phyloP scores from a whole-genome alignment of 2,797 vertebrate species.

The Rhabdophis nuchalis region DNA sequence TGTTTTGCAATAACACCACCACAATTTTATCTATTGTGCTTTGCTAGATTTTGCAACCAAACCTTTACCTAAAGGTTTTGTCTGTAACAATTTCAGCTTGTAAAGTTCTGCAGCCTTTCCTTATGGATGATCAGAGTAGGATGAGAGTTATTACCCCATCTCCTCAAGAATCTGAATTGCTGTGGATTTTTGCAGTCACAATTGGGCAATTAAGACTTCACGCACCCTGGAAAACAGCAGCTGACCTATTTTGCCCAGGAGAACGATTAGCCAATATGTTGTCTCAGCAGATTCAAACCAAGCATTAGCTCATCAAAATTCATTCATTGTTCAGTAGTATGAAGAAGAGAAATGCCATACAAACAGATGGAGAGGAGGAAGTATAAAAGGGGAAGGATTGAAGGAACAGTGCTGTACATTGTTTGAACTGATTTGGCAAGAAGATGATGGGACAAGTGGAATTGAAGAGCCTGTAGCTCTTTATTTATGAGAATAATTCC shows the following conservation, averaged over 20 bases:
- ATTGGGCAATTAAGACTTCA: not conserved
- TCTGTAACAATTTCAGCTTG: slow-evolving; percentile 26
- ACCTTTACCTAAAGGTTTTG: slow-evolving; percentile 58
- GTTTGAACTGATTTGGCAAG: not conserved
- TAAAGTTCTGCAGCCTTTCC: slow-evolving; percentile 17
- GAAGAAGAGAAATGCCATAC: slow-evolving; percentile 30
- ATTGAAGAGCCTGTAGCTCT: not conserved
- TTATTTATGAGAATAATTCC: slow-evolving; percentile 10
- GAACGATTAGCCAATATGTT: slow-evolving; percentile 33
- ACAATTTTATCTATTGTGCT: slow-evolving; percentile 69
- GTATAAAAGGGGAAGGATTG: not conserved
- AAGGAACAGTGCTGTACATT: not conserved
- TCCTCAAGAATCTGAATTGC: not conserved
- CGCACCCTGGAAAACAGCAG: not conserved
- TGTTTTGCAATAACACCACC: slow-evolving; percentile 58
- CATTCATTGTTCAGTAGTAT: slow-evolving; percentile 4
- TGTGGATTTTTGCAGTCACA: not conserved
- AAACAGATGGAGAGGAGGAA: slow-evolving; percentile 2
- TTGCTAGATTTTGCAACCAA: slow-evolving; percentile 61
- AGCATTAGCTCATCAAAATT: slow-evolving; percentile 4
- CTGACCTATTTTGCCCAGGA: not conserved
- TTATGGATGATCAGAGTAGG: slow-evolving; percentile 33
- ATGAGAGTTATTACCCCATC: not conserved
- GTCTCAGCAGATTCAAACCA: not conserved
- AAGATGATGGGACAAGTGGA: not conserved